Evolutionary conservation across 2,888 invertebrate species (phyloP), one percentile per base, ranked within the genome.

Genomic region (Polydrusus tereticollis): DNA sequence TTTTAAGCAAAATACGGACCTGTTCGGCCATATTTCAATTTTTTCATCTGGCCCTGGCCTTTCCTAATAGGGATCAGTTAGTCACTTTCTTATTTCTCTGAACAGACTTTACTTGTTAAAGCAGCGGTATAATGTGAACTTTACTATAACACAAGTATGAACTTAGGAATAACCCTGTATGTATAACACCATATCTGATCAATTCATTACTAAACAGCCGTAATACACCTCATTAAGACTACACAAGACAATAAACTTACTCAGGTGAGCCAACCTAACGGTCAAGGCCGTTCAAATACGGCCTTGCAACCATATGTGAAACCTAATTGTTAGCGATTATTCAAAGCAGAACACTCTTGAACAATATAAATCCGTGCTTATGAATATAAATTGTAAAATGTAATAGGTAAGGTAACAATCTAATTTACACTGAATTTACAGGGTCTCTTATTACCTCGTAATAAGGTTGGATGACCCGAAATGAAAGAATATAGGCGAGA

Each of bases 241-340:
- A 55, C 52, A 16, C 8, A 29, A 55, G 52, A 55, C 52, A 29
- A 55, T 55, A 55, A 33, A 55, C 29, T 55, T 18, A 55, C 33
- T 47, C 63, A 63, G 63, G 33, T 63, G 50, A 63, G 29, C n/a
- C 20, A 36, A 63, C 45, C n/a, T 50, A 63, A 63, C 45, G 63
- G 63, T 26, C 63, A 65, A 65, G 65, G 65, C 26, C 55, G 52
- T 65, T 64, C 12, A 20, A 36, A 52, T 50, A 52, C 55, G 65
- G 50, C 65, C 65, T 65, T 65, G 65, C 55, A 12, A 52, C 55
- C 55, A 38, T 62, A 62, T 62, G 62, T 62, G 43, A 50, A 52
- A 64, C 18, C 52, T 52, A 65, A 50, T 65, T 57, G 50, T 55
- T 57, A 23, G 33, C 43, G 55, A 65, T 65, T 65, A 65, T 65